Conservation (phyloP, 2,888 invertebrate genomes). For the Melinaea menophilus region DNA sequence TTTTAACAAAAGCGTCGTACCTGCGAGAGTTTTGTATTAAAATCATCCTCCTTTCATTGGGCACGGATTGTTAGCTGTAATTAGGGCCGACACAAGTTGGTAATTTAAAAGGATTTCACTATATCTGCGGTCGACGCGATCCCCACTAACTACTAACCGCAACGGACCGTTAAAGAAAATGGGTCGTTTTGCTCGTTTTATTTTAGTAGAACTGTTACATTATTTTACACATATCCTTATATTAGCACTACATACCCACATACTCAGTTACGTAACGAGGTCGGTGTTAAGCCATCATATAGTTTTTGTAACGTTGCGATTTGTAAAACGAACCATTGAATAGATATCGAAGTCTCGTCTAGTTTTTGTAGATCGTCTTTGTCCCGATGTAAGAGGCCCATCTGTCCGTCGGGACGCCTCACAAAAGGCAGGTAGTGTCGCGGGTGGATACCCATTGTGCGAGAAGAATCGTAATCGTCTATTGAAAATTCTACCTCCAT, state of each 20-base stretch:
- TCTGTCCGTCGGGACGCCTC: slow-evolving; percentile 42
- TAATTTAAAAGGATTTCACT: slow-evolving; percentile 13
- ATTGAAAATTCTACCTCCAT: slow-evolving; percentile 33
- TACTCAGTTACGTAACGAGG: not conserved
- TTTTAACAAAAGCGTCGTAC: slow-evolving; percentile 33
- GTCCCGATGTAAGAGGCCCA: slow-evolving; percentile 34
- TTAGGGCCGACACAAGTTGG: slow-evolving; percentile 24
- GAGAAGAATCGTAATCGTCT: slow-evolving; percentile 34
- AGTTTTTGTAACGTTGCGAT: slow-evolving; percentile 10
- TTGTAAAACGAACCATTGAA: slow-evolving; percentile 30
- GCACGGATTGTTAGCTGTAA: slow-evolving; percentile 26
- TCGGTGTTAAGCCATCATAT: no score
- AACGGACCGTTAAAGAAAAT: slow-evolving; percentile 20
- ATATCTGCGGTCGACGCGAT: slow-evolving; percentile 20
- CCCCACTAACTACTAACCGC: slow-evolving; percentile 19
- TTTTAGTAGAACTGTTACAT: slow-evolving; percentile 7
- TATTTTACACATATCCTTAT: not conserved
- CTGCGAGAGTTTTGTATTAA: slow-evolving; percentile 32
- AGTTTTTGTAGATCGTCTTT: slow-evolving; percentile 34
- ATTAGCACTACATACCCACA: not conserved
- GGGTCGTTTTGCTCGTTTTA: slow-evolving; percentile 15
- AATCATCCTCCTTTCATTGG: slow-evolving; percentile 28
- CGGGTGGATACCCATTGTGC: slow-evolving; percentile 34
- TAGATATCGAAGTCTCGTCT: slow-evolving; percentile 34
- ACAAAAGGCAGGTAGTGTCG: slow-evolving; percentile 46